Percentiles rank a stretch among this genome's conserved stretches.
These are phyloP conservation scores for Zosterops lateralis DNA, from an alignment of 2,113 vertebrate species.

Conservation along the genomic window DNA sequence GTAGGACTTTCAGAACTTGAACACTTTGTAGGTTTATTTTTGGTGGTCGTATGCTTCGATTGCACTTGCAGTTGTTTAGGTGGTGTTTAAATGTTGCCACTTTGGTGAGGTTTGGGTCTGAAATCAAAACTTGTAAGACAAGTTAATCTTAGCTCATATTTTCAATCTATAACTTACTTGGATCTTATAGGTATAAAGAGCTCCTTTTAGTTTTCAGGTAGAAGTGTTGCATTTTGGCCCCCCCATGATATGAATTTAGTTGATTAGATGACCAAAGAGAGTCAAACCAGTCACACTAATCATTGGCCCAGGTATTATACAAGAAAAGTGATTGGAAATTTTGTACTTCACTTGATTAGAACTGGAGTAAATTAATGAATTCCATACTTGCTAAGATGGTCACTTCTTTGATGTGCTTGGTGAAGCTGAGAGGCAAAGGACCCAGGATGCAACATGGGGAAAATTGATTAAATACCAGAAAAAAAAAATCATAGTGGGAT, in stretches of 20 bases:
- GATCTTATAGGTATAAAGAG: neutral
- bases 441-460: neutral
- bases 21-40: neutral
- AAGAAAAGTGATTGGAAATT: neutral
- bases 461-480: neutral
- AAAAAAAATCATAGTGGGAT: neutral
- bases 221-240: neutral
- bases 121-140: neutral
- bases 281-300: neutral
- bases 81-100: neutral
- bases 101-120: neutral
- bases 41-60: rapidly evolving
- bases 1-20: neutral
- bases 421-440: neutral
- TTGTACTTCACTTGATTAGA: neutral
- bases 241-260: neutral
- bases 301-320: neutral
- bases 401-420: neutral
- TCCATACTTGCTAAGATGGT: neutral
- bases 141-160: neutral
- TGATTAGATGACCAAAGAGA: neutral
- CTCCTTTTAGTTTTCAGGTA: neutral
- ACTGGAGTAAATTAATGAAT: rapidly evolving
- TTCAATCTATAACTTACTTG: neutral
- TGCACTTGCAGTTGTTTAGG: neutral